Conservation (phyloP, 2,888 invertebrate species). For the Caenorhabditis auriculariae region DNA sequence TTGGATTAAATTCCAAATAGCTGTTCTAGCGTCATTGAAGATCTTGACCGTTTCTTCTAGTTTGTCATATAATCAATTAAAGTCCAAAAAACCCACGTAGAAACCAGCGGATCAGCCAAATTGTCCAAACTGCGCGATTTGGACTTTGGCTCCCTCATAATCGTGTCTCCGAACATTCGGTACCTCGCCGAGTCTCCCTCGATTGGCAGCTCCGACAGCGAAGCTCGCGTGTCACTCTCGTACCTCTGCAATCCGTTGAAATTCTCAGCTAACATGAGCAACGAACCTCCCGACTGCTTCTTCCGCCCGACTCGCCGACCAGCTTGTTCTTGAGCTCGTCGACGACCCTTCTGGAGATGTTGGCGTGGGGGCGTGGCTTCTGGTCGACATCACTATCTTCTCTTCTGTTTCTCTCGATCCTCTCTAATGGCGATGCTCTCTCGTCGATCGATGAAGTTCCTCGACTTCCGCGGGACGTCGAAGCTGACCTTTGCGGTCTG, state of each 20-base stretch:
- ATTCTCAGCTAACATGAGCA: background rate
- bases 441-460: constrained; percentile 14
- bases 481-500: constrained; percentile 17
- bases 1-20: too few species aligned
- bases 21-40: too few species aligned
- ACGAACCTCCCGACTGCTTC: constrained; percentile 15
- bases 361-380: constrained; percentile 13
- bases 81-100: constrained; percentile 35
- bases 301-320: constrained; percentile 12
- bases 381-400: background rate
- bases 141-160: constrained; percentile 22
- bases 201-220: constrained; percentile 33
- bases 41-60: too few species aligned
- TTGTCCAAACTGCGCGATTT: constrained; percentile 43
- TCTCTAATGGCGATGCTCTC: constrained; percentile 17
- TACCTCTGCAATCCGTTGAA: constrained; percentile 1
- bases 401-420: constrained; percentile 8
- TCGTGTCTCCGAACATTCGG: constrained; percentile 50
- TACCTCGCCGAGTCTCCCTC: constrained; percentile 13
- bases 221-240: constrained; percentile 24
- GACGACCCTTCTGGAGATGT: constrained; percentile 28
- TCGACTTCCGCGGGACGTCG: constrained; percentile 14
- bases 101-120: constrained; percentile 34
- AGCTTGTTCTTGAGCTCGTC: constrained; percentile 79
- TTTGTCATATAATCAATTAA: too few species aligned